These are phyloP conservation scores for Oceanodroma leucorhoa DNA, from an alignment of 2,797 vertebrate species.

Conservation along the genomic window DNA sequence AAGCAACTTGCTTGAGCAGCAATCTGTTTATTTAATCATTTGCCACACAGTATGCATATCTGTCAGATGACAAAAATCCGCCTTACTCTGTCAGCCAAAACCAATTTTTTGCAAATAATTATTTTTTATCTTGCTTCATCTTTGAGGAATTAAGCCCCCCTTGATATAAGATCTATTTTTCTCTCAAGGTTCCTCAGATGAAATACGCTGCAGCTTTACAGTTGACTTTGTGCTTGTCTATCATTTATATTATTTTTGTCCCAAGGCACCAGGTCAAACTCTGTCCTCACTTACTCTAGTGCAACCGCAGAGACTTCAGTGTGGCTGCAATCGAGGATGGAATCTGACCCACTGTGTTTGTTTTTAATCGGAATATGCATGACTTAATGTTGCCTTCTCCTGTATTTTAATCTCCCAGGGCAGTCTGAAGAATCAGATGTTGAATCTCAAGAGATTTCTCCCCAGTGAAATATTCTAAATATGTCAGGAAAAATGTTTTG, in stretches of 20 bases:
- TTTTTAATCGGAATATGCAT: slow-evolving; percentile 74
- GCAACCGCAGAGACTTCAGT: slow-evolving; percentile 47
- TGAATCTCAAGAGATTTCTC: slow-evolving; percentile 68
- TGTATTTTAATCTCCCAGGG: slow-evolving; percentile 64
- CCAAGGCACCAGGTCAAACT: slow-evolving; percentile 53
- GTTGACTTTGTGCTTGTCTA: slow-evolving; percentile 34
- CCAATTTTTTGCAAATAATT: slow-evolving; percentile 40
- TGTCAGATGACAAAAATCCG: slow-evolving; percentile 37
- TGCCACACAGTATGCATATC: slow-evolving; percentile 51
- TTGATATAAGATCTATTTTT: slow-evolving; percentile 39
- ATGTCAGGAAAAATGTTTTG: slow-evolving; percentile 74
- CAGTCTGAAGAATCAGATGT: slow-evolving; percentile 69
- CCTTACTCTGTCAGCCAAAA: slow-evolving; percentile 17
- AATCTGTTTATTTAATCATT: slow-evolving; percentile 71
- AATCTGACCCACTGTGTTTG: slow-evolving; percentile 72
- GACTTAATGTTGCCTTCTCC: slow-evolving; percentile 68
- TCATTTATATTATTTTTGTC: slow-evolving; percentile 46
- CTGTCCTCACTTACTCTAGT: slow-evolving; percentile 54
- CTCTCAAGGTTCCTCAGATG: slow-evolving; percentile 27
- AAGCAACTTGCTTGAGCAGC: slow-evolving; percentile 37
- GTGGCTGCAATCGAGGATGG: slow-evolving; percentile 63
- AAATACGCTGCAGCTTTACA: slow-evolving; percentile 47
- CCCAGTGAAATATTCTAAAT: slow-evolving; percentile 73
- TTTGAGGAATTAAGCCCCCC: slow-evolving; percentile 51
- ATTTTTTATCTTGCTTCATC: slow-evolving; percentile 55